Evolutionary conservation across 2,888 invertebrate species (phyloP), one percentile per base, ranked within the genome.

Genomic region (Mesorhabditis sp.): DNA sequence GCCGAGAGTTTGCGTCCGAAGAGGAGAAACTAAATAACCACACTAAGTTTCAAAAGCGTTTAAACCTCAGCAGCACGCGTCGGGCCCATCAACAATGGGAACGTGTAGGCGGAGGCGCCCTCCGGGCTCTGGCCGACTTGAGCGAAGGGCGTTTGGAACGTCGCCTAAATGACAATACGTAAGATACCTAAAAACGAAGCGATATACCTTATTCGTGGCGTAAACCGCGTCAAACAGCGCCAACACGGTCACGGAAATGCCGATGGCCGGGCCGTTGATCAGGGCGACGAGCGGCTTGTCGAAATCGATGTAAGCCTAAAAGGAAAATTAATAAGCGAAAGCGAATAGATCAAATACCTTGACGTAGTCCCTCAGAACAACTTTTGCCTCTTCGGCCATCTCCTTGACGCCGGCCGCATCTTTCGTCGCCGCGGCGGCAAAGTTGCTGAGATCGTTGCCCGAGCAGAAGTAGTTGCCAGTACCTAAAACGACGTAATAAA

Each of bases 261-360:
- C 97, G 78, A 96, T 90, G 13, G 94, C 93, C 62, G 95, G 95
- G 2, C 97, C 97, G 89, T 97, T 95, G 0, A 96, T 91, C 71
- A 95, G 88, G 13, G 92, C 92, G 74, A 96, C 89, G 63, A 97
- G 86, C 50, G 94, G 87, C 87, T 97, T 98, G 0, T 93, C 92
- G 86, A 93, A 94, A 77, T 91, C 90, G 75, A 95, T 92, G 78
- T 94, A 91, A 0, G 92, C 89, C 71, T 78, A 28, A 28, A 28
- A 28, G 28, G 28, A 28, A 28, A 28, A 28, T 28, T 28, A 28
- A 28, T 28, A 28, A 28, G 28, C 28, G 28, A 28, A 1, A 28
- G 28, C 28, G 28, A 28, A 28, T 28, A 28, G 28, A 28, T 28
- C 28, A 28, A 2, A 28, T 28, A 77, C 79, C 68, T 80, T 74